These are phyloP conservation scores for Macrosoma leucophasiata DNA, from an alignment of 2,888 invertebrate species.

Conservation along the genomic window DNA sequence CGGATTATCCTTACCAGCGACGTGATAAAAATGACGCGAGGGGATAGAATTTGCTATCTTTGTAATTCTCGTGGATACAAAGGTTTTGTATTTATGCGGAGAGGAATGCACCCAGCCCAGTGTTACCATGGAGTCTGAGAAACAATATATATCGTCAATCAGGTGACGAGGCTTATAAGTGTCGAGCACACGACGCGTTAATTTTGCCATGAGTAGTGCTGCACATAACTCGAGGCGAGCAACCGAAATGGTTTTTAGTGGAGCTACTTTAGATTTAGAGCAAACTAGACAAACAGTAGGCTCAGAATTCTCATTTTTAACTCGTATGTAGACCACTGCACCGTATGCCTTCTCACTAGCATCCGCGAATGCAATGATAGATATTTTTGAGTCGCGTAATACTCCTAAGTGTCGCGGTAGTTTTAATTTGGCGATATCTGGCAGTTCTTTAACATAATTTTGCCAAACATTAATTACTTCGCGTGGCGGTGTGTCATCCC, in stretches of 20 bases:
- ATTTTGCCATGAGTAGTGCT: constrained; percentile 1
- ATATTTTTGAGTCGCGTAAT: not conserved
- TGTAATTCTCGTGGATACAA: constrained; percentile 9
- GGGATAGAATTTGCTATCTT: constrained; percentile 3
- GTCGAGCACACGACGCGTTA: constrained; percentile 6
- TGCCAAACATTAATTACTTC: constrained; percentile 1
- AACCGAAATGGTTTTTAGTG: constrained; percentile 6
- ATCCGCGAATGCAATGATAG: constrained; percentile 6
- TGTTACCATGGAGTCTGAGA: constrained; percentile 4
- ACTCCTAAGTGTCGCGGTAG: constrained; percentile 6
- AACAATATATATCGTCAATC: constrained; percentile 2
- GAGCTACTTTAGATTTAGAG: constrained; percentile 9
- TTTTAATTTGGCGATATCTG: not conserved
- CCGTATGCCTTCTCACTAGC: constrained; percentile 12
- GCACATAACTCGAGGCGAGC: constrained; percentile 9
- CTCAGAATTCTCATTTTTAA: not conserved
- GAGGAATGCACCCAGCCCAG: constrained; percentile 4
- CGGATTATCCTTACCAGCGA: constrained; percentile 9
- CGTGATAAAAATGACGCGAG: constrained; percentile 7
- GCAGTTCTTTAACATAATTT: constrained; percentile 1
- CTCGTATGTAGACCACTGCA: not conserved
- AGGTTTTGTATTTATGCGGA: constrained; percentile 5
- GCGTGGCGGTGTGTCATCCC: constrained; percentile 5
- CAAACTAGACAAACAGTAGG: constrained; percentile 2
- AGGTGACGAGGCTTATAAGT: not conserved